Percentiles rank a stretch among this genome's conserved stretches.
These are phyloP conservation scores for Pogonognathellus flavescens DNA, from an alignment of 1,140 invertebrate species.

Conservation along the genomic window DNA sequence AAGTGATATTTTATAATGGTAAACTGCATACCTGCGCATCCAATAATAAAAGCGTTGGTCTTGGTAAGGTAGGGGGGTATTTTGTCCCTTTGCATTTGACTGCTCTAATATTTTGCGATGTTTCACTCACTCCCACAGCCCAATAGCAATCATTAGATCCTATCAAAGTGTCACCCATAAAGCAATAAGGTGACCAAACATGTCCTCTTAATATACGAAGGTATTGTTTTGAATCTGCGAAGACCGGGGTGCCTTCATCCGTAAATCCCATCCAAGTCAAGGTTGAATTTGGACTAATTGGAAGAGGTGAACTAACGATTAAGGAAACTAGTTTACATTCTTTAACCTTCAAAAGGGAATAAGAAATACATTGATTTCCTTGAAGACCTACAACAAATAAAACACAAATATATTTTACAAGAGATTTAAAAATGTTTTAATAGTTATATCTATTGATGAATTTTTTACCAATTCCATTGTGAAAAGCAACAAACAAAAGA, in stretches of 20 bases:
- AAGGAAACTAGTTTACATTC: slow-evolving; percentile 66
- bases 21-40: slow-evolving; percentile 73
- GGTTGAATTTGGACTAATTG: slow-evolving; percentile 79
- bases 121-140: slow-evolving; percentile 83
- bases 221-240: slow-evolving; percentile 78
- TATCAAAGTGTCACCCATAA: slow-evolving; percentile 73
- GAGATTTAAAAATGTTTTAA: neutral
- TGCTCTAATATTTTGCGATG: slow-evolving; percentile 80
- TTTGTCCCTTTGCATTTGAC: slow-evolving; percentile 88
- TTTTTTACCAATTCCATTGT: slow-evolving; percentile 74
- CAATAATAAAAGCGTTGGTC: slow-evolving; percentile 83
- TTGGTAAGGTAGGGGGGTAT: slow-evolving; percentile 88
- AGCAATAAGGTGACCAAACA: slow-evolving; percentile 82
- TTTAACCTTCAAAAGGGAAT: slow-evolving; percentile 69
- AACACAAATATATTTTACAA: neutral
- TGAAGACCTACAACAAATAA: slow-evolving; percentile 64
- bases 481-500: slow-evolving; percentile 83
- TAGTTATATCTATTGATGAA: neutral
- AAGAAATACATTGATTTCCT: slow-evolving; percentile 72
- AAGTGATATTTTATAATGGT: too few species aligned
- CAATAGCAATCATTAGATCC: slow-evolving; percentile 86
- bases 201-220: slow-evolving; percentile 76
- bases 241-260: slow-evolving; percentile 81
- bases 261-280: slow-evolving; percentile 87
- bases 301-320: slow-evolving; percentile 72